Evolutionary conservation across 2,888 invertebrate genomes (phyloP), one percentile per base, ranked within the genome.

Genomic region (Xestia rhomboidea): DNA sequence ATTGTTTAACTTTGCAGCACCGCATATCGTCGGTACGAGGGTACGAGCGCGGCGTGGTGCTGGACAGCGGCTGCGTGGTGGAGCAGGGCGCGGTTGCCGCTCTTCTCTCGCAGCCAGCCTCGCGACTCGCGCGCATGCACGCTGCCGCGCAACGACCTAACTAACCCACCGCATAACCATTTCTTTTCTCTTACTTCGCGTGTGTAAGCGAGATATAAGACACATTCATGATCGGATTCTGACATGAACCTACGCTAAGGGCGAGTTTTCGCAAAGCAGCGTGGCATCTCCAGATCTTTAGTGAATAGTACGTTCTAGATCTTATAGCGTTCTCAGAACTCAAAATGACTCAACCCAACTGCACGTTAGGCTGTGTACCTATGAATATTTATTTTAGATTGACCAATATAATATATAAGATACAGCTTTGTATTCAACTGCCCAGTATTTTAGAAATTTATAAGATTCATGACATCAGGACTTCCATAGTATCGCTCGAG

Each of bases 1-100:
- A 13, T 51, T 10, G 2, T 1, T 0, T 24, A 34, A 15, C 3
- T 49, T 84, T 66, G 24, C 94, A 98, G 98, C 98, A 98, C 93
- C 98, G 98, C 30, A 95, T 98, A 76, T 97, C 97, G n/a, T 98
- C 98, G 4, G 97, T 98, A 78, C 95, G 98, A 81, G 97, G 97
- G 77, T 98, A 98, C 94, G 98, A 98, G 91, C 97, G 97, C 83
- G 97, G 98, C 75, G 95, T 98, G 82, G 98, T 98, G 66, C 92
- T 98, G 89, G 98, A 98, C 77, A 97, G 97, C 80, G 98, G 98
- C 0, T 94, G 96, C 83, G 96, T 98, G 71, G 97, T 97, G 49
- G 98, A 98, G 92, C 97, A 98, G 82, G 98, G 98, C 68, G 91
- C 97, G 62, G 98, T 98, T 0, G 84, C 92, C 66, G 95, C 97